phyloP scores from a whole-genome alignment of 2,113 vertebrate species.

The Herpailurus yagouaroundi region DNA sequence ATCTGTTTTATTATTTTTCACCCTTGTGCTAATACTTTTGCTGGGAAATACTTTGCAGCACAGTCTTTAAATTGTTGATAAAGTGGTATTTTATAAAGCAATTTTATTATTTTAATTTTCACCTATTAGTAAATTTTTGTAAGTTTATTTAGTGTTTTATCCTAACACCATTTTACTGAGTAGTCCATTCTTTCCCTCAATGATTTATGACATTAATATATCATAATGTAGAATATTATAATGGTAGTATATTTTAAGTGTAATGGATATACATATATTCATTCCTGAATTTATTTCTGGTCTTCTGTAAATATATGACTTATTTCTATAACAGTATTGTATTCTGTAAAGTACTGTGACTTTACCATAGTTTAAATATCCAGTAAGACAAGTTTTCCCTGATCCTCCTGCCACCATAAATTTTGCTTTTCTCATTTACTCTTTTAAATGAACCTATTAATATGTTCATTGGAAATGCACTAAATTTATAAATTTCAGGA shows the following conservation, averaged over 20 bases:
- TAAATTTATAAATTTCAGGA: conserved; percentile 28
- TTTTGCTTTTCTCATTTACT: not conserved
- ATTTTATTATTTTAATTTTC: conserved; percentile 43
- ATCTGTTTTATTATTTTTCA: conserved; percentile 12
- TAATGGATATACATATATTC: not conserved
- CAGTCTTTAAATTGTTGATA: conserved; percentile 23
- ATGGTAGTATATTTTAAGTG: not conserved
- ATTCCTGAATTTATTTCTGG: not conserved
- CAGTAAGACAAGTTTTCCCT: conserved; percentile 26
- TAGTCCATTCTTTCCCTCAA: not conserved
- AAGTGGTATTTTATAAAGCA: conserved; percentile 23
- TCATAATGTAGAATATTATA: not conserved
- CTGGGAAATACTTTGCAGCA: not conserved
- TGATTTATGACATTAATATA: not conserved
- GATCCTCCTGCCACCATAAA: not conserved
- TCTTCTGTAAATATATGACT: not conserved
- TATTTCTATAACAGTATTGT: not conserved
- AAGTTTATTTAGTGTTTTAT: conserved; percentile 30
- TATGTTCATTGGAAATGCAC: conserved; percentile 46
- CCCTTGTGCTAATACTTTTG: conserved; percentile 5
- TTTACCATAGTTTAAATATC: conserved; percentile 25
- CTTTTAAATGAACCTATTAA: conserved; percentile 24
- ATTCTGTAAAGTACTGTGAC: not conserved
- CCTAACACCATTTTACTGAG: not conserved
- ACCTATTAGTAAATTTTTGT: not conserved